phyloP scores from a whole-genome alignment of 2,797 vertebrate species.

The Megaceryle alcyon region DNA sequence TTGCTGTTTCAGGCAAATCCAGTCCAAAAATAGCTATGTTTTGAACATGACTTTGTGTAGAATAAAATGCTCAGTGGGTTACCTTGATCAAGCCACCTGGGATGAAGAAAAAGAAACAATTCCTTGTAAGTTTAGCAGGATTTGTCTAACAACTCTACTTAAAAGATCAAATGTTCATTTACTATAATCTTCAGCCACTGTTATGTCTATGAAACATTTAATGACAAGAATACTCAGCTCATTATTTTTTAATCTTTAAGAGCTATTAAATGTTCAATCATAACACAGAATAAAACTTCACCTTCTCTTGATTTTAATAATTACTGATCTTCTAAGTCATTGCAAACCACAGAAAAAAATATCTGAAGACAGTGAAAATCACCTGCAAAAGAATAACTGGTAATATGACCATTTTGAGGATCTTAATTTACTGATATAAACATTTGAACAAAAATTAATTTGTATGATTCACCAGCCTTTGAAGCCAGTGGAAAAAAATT shows the following conservation, averaged over 20 bases:
- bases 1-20: neutral
- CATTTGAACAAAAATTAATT: neutral
- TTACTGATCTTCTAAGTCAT: neutral
- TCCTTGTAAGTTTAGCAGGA: neutral
- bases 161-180: neutral
- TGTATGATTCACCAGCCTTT: neutral
- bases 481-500: neutral
- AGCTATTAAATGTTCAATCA: neutral
- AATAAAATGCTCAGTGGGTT: neutral
- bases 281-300: neutral
- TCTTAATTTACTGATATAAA: neutral
- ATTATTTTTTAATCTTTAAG: neutral
- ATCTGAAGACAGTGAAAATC: neutral
- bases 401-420: neutral
- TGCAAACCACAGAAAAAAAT: neutral
- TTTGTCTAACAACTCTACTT: neutral
- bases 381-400: neutral
- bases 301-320: neutral
- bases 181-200: neutral
- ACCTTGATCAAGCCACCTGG: neutral
- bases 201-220: neutral
- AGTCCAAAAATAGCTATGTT: neutral
- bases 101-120: neutral
- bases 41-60: neutral
- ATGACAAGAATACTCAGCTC: neutral